A percentile compares a stretch with the other conserved stretches of the same genome.
phyloP scores from a whole-genome alignment of 2,888 invertebrate species.

The Heliconius sara region DNA sequence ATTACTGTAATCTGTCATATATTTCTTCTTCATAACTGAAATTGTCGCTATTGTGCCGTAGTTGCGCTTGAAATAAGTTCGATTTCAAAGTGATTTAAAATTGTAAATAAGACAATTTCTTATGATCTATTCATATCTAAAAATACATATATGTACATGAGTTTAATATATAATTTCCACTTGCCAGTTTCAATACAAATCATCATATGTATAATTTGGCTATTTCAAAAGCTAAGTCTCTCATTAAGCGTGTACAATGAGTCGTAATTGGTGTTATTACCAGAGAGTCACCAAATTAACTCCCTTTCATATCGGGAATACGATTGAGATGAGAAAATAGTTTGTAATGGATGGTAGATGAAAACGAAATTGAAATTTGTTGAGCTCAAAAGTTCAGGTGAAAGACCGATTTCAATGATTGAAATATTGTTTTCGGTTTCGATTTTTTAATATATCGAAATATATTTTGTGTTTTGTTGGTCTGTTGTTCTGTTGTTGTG shows the following conservation, averaged over 20 bases:
- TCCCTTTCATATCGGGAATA: slow-evolving; percentile 33
- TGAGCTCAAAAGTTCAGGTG: not conserved
- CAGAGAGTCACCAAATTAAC: slow-evolving; percentile 33
- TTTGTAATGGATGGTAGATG: slow-evolving; percentile 17
- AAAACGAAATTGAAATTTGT: slow-evolving; percentile 12
- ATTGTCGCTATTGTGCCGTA: not conserved
- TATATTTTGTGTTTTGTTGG: too few species aligned
- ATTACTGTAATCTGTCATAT: slow-evolving; percentile 23
- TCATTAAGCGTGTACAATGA: slow-evolving; percentile 25
- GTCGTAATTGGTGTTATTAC: slow-evolving; percentile 39
- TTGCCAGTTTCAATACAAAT: not conserved
- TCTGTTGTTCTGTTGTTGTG: too few species aligned
- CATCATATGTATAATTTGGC: slow-evolving; percentile 22
- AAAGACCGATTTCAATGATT: not conserved
- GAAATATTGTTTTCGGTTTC: not conserved
- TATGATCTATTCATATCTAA: not conserved
- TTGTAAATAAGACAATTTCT: too few species aligned
- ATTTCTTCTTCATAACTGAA: slow-evolving; percentile 13
- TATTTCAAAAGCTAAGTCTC: slow-evolving; percentile 26
- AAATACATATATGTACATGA: not conserved
- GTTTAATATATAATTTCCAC: not conserved
- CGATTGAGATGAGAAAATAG: slow-evolving; percentile 22
- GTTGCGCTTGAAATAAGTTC: not conserved
- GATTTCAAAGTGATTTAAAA: not conserved
- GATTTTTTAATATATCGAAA: too few species aligned